Evolutionary conservation across 2,797 vertebrate species (phyloP).

Genomic region (Acanthiza pusilla): DNA sequence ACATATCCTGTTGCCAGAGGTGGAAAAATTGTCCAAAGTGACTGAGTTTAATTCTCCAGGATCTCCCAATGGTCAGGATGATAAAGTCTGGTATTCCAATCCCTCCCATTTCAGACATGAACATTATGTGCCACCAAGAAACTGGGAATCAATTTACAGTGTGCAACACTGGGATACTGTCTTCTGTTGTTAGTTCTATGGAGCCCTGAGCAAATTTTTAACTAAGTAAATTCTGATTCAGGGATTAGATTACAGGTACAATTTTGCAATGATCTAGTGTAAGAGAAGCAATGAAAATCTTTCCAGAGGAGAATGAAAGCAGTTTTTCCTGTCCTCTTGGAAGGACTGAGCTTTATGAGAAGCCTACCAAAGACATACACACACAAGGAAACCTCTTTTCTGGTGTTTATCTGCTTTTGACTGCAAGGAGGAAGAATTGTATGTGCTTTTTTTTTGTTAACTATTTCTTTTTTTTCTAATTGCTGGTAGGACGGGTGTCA

Average conservation of each 20-base stretch:
- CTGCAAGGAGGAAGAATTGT: neutral
- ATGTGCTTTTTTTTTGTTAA: fast-evolving
- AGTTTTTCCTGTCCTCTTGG: neutral
- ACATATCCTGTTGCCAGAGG: neutral
- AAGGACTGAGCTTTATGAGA: neutral
- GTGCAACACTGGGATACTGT: neutral
- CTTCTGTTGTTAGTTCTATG: neutral
- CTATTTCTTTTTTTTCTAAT: neutral
- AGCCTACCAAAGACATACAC: neutral
- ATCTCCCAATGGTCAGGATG: fast-evolving
- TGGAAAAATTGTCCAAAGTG: neutral
- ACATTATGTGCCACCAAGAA: neutral
- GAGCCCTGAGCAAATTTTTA: neutral
- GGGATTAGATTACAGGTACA: neutral
- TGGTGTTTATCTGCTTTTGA: neutral
- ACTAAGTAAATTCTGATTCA: neutral
- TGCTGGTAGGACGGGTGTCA: neutral
- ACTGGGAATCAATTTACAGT: neutral
- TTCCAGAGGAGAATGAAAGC: neutral
- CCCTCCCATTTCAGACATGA: neutral
- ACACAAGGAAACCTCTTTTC: neutral
- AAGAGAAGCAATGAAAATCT: neutral
- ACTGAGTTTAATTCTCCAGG: neutral
- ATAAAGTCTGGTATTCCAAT: neutral
- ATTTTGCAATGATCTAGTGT: neutral